Base-by-base conservation (phyloP, 2,888 invertebrate species). In the Sarcophaga variegata region DNA sequence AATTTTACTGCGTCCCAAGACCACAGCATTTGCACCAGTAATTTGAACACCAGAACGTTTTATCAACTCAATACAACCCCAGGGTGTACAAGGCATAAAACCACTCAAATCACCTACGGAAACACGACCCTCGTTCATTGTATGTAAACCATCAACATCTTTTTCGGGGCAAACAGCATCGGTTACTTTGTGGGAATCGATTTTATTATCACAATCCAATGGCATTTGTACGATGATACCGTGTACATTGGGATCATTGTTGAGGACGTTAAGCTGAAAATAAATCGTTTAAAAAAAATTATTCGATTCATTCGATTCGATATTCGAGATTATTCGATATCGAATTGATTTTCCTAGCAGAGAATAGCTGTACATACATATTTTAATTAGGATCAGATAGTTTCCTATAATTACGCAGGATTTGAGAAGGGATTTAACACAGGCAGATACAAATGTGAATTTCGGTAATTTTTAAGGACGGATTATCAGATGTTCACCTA, bases 191-290 rank as follows among this genome's bases (percentile, higher is more conserved):
- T 97, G 96, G 0, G 97, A 95, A 94, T 99, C 97, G 88, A 99
- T 98, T 89, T 95, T 92, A 90, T 96, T 96, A 0, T 95, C 95
- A 54, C 96, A 95, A 92, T 99, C 99, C 86, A 99, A 94, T 0
- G 99, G 99, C 96, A 98, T 97, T 94, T 99, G 99, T 0, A 99
- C 98, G 90, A 99, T 98, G 91, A 99, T 98, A 78, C 99, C 99
- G 93, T 99, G 98, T 62, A 99, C 96, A 14, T 94, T 94, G 0
- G 97, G 95, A 92, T 99, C 97, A 88, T 95, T 95, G 93, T 99
- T 99, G 82, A 99, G 94, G 77, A 91, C 89, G 45, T 87, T 88
- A 70, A 93, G 90, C 93, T 93, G 12, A 79, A 60, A 76, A 27
- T 49, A n/a, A 77, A 78, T 37, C 37, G 10, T 54, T 54, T 1